Percentiles rank a stretch among this genome's conserved stretches.
Conservation (phyloP, 2,797 vertebrate species). For the Enteromius paludinosus region DNA sequence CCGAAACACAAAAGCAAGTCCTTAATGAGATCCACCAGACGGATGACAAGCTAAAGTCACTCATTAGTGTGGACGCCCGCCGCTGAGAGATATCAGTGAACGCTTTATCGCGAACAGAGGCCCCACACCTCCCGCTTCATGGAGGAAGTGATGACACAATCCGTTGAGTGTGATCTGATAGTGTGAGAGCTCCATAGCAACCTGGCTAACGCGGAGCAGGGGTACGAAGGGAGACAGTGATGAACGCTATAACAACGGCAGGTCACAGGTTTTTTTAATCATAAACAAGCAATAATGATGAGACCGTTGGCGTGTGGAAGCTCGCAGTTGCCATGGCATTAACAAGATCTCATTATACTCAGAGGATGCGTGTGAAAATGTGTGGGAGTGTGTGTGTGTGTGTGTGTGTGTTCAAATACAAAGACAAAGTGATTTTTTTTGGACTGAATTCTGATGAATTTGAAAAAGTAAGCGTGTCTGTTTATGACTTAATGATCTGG, state of each 20-base stretch:
- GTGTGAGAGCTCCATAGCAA: conserved; percentile 50
- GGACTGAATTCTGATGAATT: conserved; percentile 38
- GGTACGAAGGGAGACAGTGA: conserved; percentile 43
- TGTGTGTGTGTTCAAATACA: conserved; percentile 55
- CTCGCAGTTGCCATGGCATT: conserved; percentile 75
- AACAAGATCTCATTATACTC: conserved; percentile 76
- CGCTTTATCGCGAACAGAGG: conserved; percentile 36
- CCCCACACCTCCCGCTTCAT: conserved; percentile 40
- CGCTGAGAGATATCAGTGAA: conserved; percentile 65
- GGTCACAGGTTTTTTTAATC: conserved; percentile 52
- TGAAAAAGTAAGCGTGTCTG: conserved; percentile 30
- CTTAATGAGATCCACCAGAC: conserved; percentile 48
- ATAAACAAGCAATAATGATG: conserved; percentile 69
- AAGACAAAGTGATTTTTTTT: conserved; percentile 53
- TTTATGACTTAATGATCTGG: conserved; percentile 20
- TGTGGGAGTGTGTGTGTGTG: conserved; percentile 73
- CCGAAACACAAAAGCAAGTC: conserved; percentile 25
- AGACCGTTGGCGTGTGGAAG: conserved; percentile 72
- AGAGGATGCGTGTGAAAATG: conserved; percentile 70
- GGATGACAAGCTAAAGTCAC: conserved; percentile 33
- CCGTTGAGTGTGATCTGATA: conserved; percentile 46
- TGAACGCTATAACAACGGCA: conserved; percentile 46
- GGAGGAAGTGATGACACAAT: conserved; percentile 54
- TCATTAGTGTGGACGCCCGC: conserved; percentile 60
- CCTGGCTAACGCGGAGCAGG: conserved; percentile 28